These are phyloP conservation scores for Platanista minor DNA, from an alignment of 2,113 vertebrate species.

Conservation along the genomic window DNA sequence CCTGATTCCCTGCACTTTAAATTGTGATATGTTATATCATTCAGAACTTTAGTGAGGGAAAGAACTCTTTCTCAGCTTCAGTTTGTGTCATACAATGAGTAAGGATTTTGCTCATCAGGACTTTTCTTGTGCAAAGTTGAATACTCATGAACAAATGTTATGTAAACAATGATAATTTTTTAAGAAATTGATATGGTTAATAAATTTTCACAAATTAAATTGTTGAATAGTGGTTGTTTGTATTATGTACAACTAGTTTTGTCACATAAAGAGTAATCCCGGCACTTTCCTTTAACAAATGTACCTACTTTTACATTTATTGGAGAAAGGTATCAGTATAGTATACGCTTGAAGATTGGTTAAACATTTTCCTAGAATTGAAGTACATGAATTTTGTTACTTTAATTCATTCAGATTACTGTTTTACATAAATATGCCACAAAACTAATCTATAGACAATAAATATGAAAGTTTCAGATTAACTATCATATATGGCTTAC, in stretches of 20 bases:
- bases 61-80: background rate
- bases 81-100: background rate
- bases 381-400: background rate
- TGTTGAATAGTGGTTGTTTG: background rate
- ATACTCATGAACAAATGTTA: background rate
- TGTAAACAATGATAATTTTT: background rate
- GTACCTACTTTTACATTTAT: background rate
- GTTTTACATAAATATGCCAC: background rate
- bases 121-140: background rate
- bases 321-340: background rate
- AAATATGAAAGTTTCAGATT: background rate
- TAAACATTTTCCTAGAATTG: background rate
- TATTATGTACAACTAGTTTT: background rate
- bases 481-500: background rate
- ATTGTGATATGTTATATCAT: background rate
- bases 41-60: background rate
- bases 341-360: background rate
- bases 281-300: background rate
- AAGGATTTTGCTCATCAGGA: background rate
- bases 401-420: background rate
- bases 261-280: background rate
- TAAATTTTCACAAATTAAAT: background rate
- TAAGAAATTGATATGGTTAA: background rate
- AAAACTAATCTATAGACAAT: background rate
- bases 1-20: background rate